These are phyloP conservation scores for Calliopsis andreniformis DNA, from an alignment of 1,140 invertebrate species.

Conservation along the genomic window DNA sequence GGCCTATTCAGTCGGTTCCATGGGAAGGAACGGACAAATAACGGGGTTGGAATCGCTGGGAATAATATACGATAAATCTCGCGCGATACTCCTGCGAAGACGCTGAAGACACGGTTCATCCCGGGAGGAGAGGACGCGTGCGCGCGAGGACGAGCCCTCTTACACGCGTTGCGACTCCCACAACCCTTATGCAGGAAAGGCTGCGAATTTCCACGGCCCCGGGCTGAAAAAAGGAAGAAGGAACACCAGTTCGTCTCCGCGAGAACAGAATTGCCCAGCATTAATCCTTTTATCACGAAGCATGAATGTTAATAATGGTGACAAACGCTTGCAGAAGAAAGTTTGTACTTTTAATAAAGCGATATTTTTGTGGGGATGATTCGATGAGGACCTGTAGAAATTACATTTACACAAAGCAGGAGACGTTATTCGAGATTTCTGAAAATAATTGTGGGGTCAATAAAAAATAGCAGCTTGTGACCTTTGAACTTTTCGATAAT, in stretches of 20 bases:
- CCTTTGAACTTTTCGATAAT: too few relatives aligned
- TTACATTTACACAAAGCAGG: too few relatives aligned
- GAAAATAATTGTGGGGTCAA: too few relatives aligned
- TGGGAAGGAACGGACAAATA: slow-evolving; percentile 17
- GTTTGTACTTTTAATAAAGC: slow-evolving; percentile 29
- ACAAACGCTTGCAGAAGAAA: neutral
- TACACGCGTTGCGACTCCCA: neutral
- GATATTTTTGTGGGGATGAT: neutral
- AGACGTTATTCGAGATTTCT: too few relatives aligned
- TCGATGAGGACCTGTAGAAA: too few relatives aligned
- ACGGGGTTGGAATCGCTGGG: slow-evolving; percentile 17
- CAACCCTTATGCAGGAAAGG: neutral
- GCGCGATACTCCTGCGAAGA: slow-evolving; percentile 4
- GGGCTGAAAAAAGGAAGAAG: neutral
- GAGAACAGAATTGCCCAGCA: slow-evolving; percentile 1
- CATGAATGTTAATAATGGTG: slow-evolving; percentile 28
- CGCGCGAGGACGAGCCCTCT: neutral
- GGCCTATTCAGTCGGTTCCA: neutral
- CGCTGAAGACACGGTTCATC: neutral
- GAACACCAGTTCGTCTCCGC: neutral
- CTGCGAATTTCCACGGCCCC: neutral
- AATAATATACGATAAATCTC: slow-evolving; percentile 39
- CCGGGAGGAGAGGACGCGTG: neutral
- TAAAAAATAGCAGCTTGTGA: too few relatives aligned
- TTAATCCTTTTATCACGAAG: slow-evolving; percentile 40